These are phyloP conservation scores for Lepidochitona cinerea DNA, from an alignment of 2,888 invertebrate species.

Conservation along the genomic window DNA sequence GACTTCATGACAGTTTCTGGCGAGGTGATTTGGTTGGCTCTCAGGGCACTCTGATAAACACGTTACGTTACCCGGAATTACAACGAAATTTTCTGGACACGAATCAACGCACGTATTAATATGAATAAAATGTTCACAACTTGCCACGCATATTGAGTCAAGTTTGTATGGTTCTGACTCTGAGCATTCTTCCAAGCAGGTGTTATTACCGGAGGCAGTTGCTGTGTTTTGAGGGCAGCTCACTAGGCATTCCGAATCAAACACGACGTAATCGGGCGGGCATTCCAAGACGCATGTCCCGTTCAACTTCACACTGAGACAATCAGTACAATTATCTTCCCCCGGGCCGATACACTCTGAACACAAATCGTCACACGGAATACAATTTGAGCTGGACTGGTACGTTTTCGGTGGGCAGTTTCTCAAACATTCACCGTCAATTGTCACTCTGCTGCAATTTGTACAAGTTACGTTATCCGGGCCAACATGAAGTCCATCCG, in stretches of 20 bases:
- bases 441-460: neutral
- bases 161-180: neutral
- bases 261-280: neutral
- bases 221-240: neutral
- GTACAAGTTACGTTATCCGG: neutral
- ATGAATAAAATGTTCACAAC: neutral
- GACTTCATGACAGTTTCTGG: neutral
- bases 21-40: neutral
- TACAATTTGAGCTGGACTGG: neutral
- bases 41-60: neutral
- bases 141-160: neutral
- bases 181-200: neutral
- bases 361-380: neutral
- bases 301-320: neutral
- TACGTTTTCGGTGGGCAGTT: neutral
- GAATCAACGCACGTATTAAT: neutral
- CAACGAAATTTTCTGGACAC: neutral
- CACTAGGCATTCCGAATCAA: neutral
- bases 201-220: neutral
- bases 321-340: neutral
- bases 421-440: neutral
- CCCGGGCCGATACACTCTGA: neutral
- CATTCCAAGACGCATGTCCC: neutral
- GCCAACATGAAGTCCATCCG: neutral
- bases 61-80: neutral